Evolutionary conservation across 92 coral and sea anemone species (phyloP), one percentile per base, ranked within the genome.

Genomic region (Paragorgia papillata): DNA sequence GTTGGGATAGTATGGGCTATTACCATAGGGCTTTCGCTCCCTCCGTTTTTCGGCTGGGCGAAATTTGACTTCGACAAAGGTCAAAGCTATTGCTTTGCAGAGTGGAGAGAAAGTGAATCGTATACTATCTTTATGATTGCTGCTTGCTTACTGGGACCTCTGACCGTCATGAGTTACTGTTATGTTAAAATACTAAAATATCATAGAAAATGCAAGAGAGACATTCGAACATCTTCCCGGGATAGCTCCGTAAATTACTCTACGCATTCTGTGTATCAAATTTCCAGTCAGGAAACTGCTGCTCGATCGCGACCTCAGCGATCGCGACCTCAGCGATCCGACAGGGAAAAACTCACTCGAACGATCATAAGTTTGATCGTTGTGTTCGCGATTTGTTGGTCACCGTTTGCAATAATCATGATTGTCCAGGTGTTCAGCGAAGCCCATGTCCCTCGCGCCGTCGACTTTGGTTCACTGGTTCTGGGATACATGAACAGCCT

Each of bases 31-130:
- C 81, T 90, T 28, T 84, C 89, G 13, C 1, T 85, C 17, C 96
- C 96, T 12, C 96, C 96, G 7, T 68, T 87, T 10, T 30, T 90
- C 25, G 96, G 96, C 79, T 90, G 96, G 96, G 87, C 89, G 29
- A 74, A 74, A 26, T 69, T 48, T 9, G 76, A 49, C 19, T 69
- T 46, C 61, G 60, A 69, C 22, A 84, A 89, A 29, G 91, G 89
- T 18, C 85, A 87, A 66, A 88, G 92, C 15, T 85, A 81, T 41
- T 90, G 96, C 74, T 88, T 88, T 33, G 92, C 83, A 3, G 76
- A 51, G 53, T 88, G 96, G 92, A 81, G 88, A 2, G 83, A 85
- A 4, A 86, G 86, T 80, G 79, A 85, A 10, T 88, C 75, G 51
- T 90, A 80, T 62, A 90, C 86, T 86, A 85, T 84, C 24, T 88